Conservation (phyloP, 2,888 invertebrate species). For the Norana najaformis region DNA sequence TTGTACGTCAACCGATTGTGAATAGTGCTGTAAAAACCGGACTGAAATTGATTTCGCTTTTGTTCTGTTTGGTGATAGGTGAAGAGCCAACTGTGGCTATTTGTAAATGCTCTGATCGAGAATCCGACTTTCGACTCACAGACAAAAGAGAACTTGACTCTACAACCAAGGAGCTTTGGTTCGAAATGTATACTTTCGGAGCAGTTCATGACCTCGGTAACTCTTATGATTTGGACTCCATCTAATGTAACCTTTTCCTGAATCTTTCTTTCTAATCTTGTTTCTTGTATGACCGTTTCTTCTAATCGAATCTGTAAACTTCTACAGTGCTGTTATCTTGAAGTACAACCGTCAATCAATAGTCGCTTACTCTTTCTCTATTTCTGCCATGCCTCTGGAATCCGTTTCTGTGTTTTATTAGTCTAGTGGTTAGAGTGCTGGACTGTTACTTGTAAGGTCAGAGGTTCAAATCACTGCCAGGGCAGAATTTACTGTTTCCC, state of each 20-base stretch:
- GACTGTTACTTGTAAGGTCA: too few relatives aligned
- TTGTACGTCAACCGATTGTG: too few relatives aligned
- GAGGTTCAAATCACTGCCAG: too few relatives aligned
- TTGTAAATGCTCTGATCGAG: conserved; percentile 94
- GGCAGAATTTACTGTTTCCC: too few relatives aligned
- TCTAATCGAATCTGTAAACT: neutral
- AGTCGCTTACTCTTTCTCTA: too few relatives aligned
- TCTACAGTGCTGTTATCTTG: too few relatives aligned
- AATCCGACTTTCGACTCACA: conserved; percentile 99
- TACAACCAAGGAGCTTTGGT: conserved; percentile 89
- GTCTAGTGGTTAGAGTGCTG: too few relatives aligned
- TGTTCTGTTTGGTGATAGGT: conserved; percentile 64
- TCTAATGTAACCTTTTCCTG: too few relatives aligned
- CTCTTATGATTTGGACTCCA: neutral
- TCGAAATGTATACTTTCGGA: conserved; percentile 86
- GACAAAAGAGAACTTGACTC: conserved; percentile 98
- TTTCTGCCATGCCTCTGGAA: too few relatives aligned
- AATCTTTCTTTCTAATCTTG: neutral
- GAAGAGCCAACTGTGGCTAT: conserved; percentile 95
- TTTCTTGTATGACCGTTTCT: neutral
- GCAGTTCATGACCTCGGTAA: conserved; percentile 74
- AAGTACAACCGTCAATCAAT: too few relatives aligned
- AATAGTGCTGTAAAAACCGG: too few relatives aligned
- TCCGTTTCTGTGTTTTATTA: too few relatives aligned
- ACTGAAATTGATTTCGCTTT: neutral